Conservation (phyloP, 2,113 vertebrate species). For the Vireo altiloquus region DNA sequence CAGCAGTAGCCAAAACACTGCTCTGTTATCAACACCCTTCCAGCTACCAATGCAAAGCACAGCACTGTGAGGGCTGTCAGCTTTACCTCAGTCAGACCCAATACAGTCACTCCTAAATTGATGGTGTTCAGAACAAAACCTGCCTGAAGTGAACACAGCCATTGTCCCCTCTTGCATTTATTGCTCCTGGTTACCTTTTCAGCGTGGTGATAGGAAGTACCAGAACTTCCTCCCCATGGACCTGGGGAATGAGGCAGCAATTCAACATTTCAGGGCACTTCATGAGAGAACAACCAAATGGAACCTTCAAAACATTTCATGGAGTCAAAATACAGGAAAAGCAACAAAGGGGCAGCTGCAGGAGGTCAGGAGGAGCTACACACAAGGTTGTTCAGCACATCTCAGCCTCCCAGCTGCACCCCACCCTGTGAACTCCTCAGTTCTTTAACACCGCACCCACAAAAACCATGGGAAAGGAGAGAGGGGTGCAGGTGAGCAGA, state of each 20-base stretch:
- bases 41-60: too few species aligned
- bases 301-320: background rate
- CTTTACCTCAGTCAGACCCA: too few species aligned
- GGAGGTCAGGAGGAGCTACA: background rate
- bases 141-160: background rate
- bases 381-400: background rate
- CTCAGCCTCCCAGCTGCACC: background rate
- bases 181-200: background rate
- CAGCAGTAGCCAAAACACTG: too few species aligned
- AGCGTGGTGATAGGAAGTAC: fast-evolving
- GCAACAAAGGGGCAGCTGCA: background rate
- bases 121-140: background rate
- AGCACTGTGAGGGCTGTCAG: too few species aligned
- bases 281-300: background rate
- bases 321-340: background rate
- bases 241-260: background rate
- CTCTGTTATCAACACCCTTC: too few species aligned
- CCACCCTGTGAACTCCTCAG: background rate
- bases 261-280: background rate
- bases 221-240: background rate
- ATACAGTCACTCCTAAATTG: background rate
- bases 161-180: background rate
- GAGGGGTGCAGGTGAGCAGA: background rate
- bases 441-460: background rate
- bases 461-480: background rate